Evolutionary conservation across 2,113 vertebrate species (phyloP).

Genomic region (Aptenodytes patagonicus): DNA sequence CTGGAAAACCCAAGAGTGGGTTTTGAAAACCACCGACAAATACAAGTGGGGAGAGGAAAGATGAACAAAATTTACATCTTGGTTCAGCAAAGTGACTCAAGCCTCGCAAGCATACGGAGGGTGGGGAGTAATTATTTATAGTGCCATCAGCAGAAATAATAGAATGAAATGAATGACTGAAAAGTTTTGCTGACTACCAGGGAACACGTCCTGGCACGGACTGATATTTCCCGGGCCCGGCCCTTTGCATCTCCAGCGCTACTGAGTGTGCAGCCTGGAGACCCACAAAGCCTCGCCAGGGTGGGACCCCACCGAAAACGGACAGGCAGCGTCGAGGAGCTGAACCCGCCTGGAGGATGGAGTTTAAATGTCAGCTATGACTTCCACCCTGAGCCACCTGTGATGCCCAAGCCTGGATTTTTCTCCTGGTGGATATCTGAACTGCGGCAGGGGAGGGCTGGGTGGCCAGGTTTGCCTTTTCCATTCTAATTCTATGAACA

Average conservation of each 20-base stretch:
- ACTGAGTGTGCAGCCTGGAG: neutral
- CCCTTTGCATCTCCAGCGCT: neutral
- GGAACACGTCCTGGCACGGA: conserved; percentile 9
- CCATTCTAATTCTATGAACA: neutral
- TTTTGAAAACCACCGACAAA: neutral
- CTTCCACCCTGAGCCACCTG: neutral
- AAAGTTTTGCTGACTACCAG: conserved; percentile 64
- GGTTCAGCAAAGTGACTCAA: conserved; percentile 35
- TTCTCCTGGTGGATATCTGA: neutral
- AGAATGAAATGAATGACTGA: conserved; percentile 50
- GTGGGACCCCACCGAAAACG: rapidly evolving
- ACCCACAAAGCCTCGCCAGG: neutral
- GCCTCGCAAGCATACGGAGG: neutral
- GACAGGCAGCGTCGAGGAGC: rapidly evolving
- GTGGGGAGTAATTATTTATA: conserved; percentile 63
- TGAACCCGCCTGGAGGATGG: neutral
- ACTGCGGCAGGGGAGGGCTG: neutral
- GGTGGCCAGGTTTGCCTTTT: neutral
- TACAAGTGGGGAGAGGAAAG: neutral
- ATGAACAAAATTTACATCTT: neutral
- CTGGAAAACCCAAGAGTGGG: neutral
- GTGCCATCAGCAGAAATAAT: conserved; percentile 53
- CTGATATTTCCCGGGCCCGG: neutral
- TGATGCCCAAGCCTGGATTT: neutral
- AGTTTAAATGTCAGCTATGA: neutral